These are phyloP conservation scores for Balaenoptera acutorostrata DNA, from an alignment of 2,113 vertebrate species.

Conservation along the genomic window DNA sequence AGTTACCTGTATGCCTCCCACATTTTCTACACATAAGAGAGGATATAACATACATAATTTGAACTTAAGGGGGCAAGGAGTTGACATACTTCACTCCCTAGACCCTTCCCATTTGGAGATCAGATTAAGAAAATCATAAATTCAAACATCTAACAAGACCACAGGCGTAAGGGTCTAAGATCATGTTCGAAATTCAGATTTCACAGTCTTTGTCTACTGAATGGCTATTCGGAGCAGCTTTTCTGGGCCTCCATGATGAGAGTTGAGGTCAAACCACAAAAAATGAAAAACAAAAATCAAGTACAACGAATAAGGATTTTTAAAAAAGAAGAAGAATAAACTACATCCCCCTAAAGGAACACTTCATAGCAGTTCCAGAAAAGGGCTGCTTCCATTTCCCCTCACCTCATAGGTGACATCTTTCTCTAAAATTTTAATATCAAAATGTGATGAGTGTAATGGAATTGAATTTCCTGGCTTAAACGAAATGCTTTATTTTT, in stretches of 20 bases:
- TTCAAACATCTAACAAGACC: background rate
- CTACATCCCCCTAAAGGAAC: background rate
- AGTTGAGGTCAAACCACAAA: background rate
- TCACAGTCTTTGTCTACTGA: background rate
- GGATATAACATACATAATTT: background rate
- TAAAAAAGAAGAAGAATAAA: background rate
- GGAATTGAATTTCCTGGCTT: background rate
- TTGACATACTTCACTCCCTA: background rate
- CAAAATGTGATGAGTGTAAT: background rate
- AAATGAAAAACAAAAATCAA: background rate
- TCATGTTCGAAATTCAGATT: background rate
- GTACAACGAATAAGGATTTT: background rate
- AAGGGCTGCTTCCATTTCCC: background rate
- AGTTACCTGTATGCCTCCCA: background rate
- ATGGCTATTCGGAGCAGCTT: background rate
- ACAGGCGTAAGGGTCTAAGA: background rate
- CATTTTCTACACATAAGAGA: constrained; percentile 6
- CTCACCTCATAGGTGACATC: background rate
- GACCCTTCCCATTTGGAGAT: background rate
- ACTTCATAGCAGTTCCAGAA: background rate
- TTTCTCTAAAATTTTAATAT: background rate
- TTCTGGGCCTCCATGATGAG: background rate
- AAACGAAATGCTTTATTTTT: background rate
- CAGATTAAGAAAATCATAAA: background rate
- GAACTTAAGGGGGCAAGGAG: background rate